Base-by-base conservation (phyloP, 2,113 vertebrate genomes). In the Ammodytes marinus region DNA sequence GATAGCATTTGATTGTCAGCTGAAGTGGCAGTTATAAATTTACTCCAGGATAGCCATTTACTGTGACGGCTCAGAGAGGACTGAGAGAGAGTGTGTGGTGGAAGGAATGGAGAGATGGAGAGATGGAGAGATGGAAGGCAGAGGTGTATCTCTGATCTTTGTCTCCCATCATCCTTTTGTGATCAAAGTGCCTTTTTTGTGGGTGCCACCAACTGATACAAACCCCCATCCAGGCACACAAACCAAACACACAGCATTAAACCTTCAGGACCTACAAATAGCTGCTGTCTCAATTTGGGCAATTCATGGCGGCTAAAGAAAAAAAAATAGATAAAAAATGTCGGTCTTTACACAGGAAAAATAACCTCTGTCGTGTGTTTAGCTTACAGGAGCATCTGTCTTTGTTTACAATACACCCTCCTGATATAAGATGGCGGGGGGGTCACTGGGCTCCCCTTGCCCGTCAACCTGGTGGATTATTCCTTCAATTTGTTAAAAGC, bases 1-100 rank as follows among this genome's bases (percentile, higher is more conserved):
- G 94, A 95, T 94, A 94, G 90, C 63, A 78, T 91, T 92, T 92
- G 95, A 94, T 90, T 95, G 96, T 93, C 93, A 94, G 91, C 91
- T 91, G 90, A 94, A 95, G 95, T 94, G 93, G 91, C 95, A 93
- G 94, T 94, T 96, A 94, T 94, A 95, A 91, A 95, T 95, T 94
- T 93, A 95, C 92, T 94, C 89, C 84, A 83, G 87, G 90, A 94
- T 86, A 86, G 89, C 86, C 84, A 90, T 94, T 95, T 94, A 94
- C 90, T 91, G 89, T 87, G 92, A 94, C 77, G 82, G 82, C 77
- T 71, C 69, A 13, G 74, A 13, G 74, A 69, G 90, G 80, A 81
- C 76, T 84, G 85, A 86, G 88, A 83, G 78, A 86, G 84, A 35
- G 84, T 40, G 67, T 19, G 57, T 13, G 55, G 71, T 79, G 72